Evolutionary conservation across 1,140 invertebrate genomes (phyloP).

Genomic region (Choristoneura fumiferana): DNA sequence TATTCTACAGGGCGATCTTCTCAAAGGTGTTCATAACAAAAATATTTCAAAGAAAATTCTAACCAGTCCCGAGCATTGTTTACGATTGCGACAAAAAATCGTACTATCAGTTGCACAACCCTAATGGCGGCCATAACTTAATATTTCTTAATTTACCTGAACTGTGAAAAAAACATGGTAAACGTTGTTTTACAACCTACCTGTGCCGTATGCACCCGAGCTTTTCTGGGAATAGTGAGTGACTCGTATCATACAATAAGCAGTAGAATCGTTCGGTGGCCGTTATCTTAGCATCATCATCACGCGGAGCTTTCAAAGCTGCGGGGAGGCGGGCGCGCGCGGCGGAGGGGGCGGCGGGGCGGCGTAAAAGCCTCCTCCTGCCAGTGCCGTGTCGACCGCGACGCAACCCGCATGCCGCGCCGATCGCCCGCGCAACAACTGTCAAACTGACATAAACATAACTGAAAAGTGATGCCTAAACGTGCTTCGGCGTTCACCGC

Average conservation of each 20-base stretch:
- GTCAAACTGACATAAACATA: constrained; percentile 52
- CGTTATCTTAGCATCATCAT: constrained; percentile 74
- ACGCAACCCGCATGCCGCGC: constrained; percentile 53
- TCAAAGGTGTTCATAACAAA: constrained; percentile 31
- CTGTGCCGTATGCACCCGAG: constrained; percentile 28
- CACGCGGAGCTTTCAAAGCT: constrained; percentile 64
- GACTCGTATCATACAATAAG: constrained; percentile 67
- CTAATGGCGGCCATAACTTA: constrained; percentile 15
- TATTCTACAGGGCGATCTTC: too few relatives aligned
- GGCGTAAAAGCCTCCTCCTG: constrained; percentile 67
- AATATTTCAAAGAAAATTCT: too few relatives aligned
- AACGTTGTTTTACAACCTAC: constrained; percentile 26
- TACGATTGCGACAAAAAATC: neutral
- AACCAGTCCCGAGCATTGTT: neutral
- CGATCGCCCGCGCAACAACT: constrained; percentile 26
- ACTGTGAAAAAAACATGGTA: neutral
- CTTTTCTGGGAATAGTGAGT: constrained; percentile 46
- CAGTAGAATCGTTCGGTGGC: constrained; percentile 70
- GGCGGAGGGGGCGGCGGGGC: constrained; percentile 57
- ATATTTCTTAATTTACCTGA: constrained; percentile 15
- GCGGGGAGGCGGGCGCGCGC: constrained; percentile 59
- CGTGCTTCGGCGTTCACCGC: constrained; percentile 27
- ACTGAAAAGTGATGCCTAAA: constrained; percentile 51
- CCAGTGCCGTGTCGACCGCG: constrained; percentile 64
- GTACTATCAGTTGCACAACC: constrained; percentile 1